Evolutionary conservation across 2,113 vertebrate genomes (phyloP).

Genomic region (Hemiscyllium ocellatum): DNA sequence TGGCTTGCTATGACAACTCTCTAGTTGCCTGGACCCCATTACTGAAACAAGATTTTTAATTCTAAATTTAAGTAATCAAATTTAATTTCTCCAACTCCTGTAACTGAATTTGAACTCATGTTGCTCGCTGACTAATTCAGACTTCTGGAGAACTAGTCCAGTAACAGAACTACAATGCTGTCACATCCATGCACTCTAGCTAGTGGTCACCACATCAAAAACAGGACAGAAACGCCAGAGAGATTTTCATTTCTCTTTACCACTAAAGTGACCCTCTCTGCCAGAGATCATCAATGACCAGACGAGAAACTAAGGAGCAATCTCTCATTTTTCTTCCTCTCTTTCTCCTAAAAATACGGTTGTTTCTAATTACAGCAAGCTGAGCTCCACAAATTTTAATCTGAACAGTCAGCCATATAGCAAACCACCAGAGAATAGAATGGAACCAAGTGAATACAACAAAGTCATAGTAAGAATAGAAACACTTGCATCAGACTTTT

Average conservation of each 20-base stretch:
- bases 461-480: not conserved
- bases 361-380: not conserved
- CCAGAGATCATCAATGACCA: not conserved
- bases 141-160: not conserved
- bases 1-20: not conserved
- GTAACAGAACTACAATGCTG: not conserved
- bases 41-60: not conserved
- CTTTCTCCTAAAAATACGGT: not conserved
- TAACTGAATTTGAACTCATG: not conserved
- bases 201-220: not conserved
- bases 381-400: not conserved
- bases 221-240: not conserved
- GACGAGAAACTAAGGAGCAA: not conserved
- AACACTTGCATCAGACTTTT: constrained; percentile 20
- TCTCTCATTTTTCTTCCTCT: not conserved
- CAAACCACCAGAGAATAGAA: not conserved
- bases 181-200: not conserved
- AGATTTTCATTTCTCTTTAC: not conserved
- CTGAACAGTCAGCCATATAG: not conserved
- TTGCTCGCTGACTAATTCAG: not conserved
- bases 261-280: not conserved
- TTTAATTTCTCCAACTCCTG: not conserved
- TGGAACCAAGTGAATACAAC: not conserved
- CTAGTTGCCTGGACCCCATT: not conserved
- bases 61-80: not conserved